Conservation (phyloP, 2,797 vertebrate genomes). For the Pantherophis vulpinus region DNA sequence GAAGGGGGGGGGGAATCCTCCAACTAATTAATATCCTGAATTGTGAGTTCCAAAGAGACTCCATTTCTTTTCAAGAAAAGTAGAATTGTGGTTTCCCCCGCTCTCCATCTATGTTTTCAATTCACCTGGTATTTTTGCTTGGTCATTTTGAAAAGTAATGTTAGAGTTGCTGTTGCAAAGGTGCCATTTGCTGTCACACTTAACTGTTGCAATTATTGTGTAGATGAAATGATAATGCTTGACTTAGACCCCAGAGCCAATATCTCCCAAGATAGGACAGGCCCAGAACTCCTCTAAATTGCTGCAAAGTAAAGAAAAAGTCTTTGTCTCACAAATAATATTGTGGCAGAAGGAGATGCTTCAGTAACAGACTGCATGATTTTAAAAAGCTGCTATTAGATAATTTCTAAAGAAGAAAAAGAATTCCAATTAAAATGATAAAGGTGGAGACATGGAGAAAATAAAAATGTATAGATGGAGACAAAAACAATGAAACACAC, state of each 20-base stretch:
- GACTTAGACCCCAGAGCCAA: neutral
- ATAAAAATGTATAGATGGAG: neutral
- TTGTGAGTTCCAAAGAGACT: neutral
- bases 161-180: neutral
- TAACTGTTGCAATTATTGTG: neutral
- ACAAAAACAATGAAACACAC: conserved; percentile 13
- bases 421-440: conserved; percentile 14
- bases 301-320: neutral
- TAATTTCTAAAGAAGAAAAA: neutral
- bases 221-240: neutral
- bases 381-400: neutral
- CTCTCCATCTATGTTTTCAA: neutral
- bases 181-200: neutral
- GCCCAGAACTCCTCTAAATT: neutral
- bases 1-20: too few species aligned
- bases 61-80: neutral
- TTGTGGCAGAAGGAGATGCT: neutral
- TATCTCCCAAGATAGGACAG: neutral
- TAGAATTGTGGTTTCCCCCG: neutral
- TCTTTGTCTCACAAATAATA: neutral
- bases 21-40: neutral
- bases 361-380: neutral
- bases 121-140: neutral
- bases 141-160: neutral
- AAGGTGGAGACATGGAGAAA: conserved; percentile 34